These are phyloP conservation scores for Megalurothrips usitatus DNA, from an alignment of 2,888 invertebrate genomes.

Conservation along the genomic window DNA sequence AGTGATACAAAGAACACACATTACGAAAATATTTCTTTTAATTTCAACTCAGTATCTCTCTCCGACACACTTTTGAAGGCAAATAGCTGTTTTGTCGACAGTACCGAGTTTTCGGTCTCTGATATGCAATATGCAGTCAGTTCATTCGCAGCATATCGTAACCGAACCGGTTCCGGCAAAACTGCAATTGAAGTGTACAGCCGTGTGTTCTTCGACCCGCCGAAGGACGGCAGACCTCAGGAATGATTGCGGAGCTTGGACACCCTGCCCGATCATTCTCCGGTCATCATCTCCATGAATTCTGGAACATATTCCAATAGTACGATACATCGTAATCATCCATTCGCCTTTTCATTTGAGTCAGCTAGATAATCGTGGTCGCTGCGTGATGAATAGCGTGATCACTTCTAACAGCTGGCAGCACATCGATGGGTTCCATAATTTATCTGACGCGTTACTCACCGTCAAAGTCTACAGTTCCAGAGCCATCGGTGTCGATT, in stretches of 20 bases:
- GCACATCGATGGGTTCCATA: background rate
- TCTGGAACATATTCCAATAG: conserved; percentile 52
- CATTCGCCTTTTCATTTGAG: too few species aligned
- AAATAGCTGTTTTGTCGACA: too few species aligned
- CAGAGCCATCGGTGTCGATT: conserved; percentile 96
- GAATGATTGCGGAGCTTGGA: background rate
- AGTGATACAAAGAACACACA: too few species aligned
- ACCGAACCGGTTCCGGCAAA: too few species aligned
- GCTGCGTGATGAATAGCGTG: background rate
- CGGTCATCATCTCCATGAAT: conserved; percentile 95
- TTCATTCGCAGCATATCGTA: too few species aligned
- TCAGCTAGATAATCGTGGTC: background rate
- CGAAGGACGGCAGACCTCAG: background rate
- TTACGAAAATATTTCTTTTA: too few species aligned
- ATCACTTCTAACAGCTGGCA: background rate
- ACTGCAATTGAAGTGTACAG: too few species aligned
- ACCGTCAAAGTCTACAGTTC: conserved; percentile 99
- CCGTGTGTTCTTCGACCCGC: background rate
- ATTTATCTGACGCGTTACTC: conserved; percentile 39
- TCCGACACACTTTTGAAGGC: too few species aligned
- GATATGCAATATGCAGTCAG: too few species aligned
- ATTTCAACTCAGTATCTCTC: too few species aligned
- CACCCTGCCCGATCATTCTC: conserved; percentile 57
- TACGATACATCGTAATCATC: background rate
- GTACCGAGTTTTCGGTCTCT: too few species aligned